phyloP scores from a whole-genome alignment of 2,113 vertebrate species.

The Phalacrocorax aristotelis region DNA sequence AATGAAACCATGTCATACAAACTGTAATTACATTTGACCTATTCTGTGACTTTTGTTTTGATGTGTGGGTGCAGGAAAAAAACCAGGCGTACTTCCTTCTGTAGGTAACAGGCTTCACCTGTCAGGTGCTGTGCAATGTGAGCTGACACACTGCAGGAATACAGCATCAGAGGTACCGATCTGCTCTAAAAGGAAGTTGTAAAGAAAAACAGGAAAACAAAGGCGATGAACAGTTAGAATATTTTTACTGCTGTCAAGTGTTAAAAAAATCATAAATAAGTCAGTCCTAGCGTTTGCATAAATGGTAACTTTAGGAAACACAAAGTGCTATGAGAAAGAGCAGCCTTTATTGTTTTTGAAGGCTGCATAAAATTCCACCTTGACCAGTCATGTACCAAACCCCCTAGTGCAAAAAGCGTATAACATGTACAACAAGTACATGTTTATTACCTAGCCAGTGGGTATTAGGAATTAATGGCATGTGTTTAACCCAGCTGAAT shows the following conservation, averaged over 20 bases:
- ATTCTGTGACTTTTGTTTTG: background rate
- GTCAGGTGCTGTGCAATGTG: rapidly evolving
- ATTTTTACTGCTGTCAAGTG: background rate
- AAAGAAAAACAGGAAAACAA: background rate
- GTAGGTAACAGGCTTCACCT: background rate
- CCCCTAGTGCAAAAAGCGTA: rapidly evolving
- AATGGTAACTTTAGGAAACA: background rate
- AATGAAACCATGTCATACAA: background rate
- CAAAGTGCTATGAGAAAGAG: background rate
- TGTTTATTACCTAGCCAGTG: background rate
- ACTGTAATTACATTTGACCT: background rate
- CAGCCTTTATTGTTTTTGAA: background rate
- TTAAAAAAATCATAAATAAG: background rate
- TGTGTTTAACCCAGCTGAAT: background rate
- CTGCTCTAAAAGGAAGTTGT: background rate
- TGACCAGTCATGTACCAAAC: background rate
- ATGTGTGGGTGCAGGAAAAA: background rate
- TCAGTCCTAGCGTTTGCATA: background rate
- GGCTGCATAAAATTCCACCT: background rate
- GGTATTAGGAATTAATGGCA: background rate
- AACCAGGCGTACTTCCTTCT: background rate
- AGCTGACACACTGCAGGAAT: background rate
- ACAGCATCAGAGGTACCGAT: background rate
- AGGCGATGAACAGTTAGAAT: background rate
- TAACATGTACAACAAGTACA: background rate